Base-by-base conservation (phyloP, 2,888 invertebrate genomes). In the Pomacea canaliculata region DNA sequence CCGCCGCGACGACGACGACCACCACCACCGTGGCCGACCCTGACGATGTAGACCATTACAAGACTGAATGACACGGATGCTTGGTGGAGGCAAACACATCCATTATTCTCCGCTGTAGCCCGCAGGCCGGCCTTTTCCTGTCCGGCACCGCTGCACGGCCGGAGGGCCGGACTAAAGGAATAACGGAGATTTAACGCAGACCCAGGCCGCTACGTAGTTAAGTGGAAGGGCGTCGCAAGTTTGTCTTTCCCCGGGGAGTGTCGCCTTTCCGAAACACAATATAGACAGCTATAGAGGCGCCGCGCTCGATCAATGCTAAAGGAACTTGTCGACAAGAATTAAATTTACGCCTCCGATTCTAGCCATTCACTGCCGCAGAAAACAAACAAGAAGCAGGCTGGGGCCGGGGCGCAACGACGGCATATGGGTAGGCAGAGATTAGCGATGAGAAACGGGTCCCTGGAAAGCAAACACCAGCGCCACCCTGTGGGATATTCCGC, bases 321-420 rank as follows among this genome's bases (percentile, higher is more conserved):
- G 37, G 37, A 46, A 46, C 37, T 46, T 27, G 27, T 48, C 37
- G 37, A 19, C 37, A 27, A 46, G 37, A 68, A 68, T 68, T 68
- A 37, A 68, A 68, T 68, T 68, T 27, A 68, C 68, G 27, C 68
- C 68, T 13, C 48, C n/a, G 48, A 68, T 68, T 68, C 37, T 68
- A 9, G 68, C 27, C 37, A 68, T 27, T 48, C 68, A 37, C 48
- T 48, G 68, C 27, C 68, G 68, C 48, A 56, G 68, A 68, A 27
- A 46, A 68, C 68, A 68, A 68, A 68, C 68, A 68, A 4, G 7
- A 19, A n/a, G 19, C 9, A 56, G 19, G 48, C 37, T 37, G 10
- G 37, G 13, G 9, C 12, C 9, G 37, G 68, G 19, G 7, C 37
- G 13, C 23, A 9, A 5, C 19, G 48, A 12, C 27, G 27, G 37